Percentiles rank a stretch among this genome's conserved stretches.
phyloP scores from a whole-genome alignment of 2,113 vertebrate genomes.

The Thoracochromis brauschi region DNA sequence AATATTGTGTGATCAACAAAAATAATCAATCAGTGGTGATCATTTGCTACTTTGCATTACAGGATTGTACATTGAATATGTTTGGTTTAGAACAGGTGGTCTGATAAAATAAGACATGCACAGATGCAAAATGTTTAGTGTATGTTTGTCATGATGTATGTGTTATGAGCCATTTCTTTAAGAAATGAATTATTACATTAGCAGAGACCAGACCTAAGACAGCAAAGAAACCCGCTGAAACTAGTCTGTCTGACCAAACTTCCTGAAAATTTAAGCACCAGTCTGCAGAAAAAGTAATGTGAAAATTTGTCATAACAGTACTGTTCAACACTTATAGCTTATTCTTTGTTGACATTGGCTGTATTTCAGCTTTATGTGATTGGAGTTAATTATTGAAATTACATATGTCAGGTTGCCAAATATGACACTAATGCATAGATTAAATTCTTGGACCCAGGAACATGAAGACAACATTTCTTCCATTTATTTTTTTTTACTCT shows the following conservation, averaged over 20 bases:
- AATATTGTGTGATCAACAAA: background rate
- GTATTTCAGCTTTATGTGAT: fast-evolving
- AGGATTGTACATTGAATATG: fast-evolving
- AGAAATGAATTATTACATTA: background rate
- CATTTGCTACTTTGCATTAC: background rate
- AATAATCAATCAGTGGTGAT: background rate
- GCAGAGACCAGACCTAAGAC: fast-evolving
- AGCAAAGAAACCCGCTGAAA: fast-evolving
- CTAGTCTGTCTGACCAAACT: background rate
- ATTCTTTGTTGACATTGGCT: background rate
- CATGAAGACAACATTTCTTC: fast-evolving
- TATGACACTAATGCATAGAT: background rate
- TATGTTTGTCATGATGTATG: background rate
- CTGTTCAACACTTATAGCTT: fast-evolving
- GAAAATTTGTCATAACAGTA: background rate
- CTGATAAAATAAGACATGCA: background rate
- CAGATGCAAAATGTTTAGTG: background rate
- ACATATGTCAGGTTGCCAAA: background rate
- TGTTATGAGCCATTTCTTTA: fast-evolving
- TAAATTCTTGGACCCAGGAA: fast-evolving
- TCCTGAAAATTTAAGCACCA: background rate
- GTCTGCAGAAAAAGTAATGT: background rate
- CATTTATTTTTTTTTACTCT: background rate
- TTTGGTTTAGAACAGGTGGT: background rate
- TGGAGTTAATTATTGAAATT: fast-evolving